These are phyloP conservation scores for Luffia ferchaultella DNA, from an alignment of 2,888 invertebrate species.

Conservation along the genomic window DNA sequence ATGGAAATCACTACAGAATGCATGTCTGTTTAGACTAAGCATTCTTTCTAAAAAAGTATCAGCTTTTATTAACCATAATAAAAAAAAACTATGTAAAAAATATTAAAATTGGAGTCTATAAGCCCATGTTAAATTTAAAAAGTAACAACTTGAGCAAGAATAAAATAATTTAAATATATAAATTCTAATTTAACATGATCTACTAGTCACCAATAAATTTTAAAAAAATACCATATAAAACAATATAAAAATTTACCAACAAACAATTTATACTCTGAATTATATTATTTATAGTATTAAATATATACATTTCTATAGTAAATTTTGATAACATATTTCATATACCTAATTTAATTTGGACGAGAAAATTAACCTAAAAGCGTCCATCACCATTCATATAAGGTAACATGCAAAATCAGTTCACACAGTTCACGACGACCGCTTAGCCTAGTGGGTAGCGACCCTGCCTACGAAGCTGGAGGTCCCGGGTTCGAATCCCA, in stretches of 20 bases:
- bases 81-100: no score
- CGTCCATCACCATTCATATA: slow-evolving; percentile 7
- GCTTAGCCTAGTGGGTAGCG: no score
- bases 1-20: neutral
- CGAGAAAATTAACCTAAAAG: neutral
- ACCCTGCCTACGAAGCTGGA: no score
- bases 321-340: no score
- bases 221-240: neutral
- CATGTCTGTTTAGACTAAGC: no score
- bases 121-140: no score
- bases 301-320: neutral
- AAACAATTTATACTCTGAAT: neutral
- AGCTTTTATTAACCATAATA: neutral
- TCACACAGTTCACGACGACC: no score
- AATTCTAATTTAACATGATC: neutral
- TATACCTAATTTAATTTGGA: neutral
- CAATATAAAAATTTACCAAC: neutral
- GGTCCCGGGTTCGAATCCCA: no score
- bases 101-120: no score
- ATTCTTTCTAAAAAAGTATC: no score
- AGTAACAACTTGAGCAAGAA: neutral
- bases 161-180: neutral
- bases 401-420: slow-evolving; percentile 5
- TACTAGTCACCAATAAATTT: neutral
- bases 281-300: neutral